Conservation (phyloP, 2,113 vertebrate genomes). For the Toxostoma redivivum region DNA sequence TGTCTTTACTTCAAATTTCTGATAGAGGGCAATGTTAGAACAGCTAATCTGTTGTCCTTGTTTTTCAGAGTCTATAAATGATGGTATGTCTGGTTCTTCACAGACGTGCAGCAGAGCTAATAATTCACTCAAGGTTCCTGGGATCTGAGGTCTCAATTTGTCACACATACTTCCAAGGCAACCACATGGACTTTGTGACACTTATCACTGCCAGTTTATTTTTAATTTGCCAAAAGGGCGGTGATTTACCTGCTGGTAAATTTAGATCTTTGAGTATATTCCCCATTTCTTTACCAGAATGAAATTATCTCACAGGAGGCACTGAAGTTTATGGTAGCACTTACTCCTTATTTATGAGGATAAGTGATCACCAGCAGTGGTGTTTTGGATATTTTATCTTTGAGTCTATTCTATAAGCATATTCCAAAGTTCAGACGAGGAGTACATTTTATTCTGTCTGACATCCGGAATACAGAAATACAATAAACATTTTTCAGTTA, state of each 20-base stretch:
- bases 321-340: neutral
- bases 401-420: neutral
- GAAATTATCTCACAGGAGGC: neutral
- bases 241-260: neutral
- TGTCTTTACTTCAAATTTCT: constrained; percentile 30
- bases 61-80: neutral
- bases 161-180: neutral
- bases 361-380: neutral
- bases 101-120: neutral
- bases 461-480: neutral
- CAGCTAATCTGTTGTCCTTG: neutral
- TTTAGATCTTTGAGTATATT: neutral
- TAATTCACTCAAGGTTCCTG: neutral
- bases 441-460: neutral
- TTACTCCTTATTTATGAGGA: neutral
- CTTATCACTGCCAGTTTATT: neutral
- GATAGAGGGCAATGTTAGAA: constrained; percentile 56
- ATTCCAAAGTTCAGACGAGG: neutral
- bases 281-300: neutral
- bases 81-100: neutral
- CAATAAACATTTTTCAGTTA: neutral
- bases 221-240: neutral
- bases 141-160: neutral
- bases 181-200: neutral
- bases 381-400: neutral